These are phyloP conservation scores for Cremastinae sp. DNA, from an alignment of 2,888 invertebrate genomes.

Conservation along the genomic window DNA sequence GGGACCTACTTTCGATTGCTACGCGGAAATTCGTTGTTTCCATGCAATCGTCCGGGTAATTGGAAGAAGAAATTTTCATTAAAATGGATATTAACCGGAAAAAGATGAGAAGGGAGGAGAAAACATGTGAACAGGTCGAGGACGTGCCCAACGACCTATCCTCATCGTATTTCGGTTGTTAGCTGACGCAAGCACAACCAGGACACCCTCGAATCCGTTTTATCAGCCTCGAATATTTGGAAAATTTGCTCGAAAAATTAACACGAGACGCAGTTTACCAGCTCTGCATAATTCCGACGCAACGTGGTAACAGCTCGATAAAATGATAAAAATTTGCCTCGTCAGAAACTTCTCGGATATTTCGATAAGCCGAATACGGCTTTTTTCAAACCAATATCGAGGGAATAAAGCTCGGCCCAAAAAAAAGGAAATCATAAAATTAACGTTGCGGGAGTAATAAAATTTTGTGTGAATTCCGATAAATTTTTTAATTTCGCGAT, in stretches of 20 bases:
- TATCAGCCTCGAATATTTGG: slow-evolving; percentile 9
- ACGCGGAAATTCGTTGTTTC: slow-evolving; percentile 23
- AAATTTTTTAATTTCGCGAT: no score
- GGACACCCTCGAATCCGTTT: slow-evolving; percentile 3
- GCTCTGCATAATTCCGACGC: slow-evolving; percentile 26
- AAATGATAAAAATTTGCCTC: slow-evolving; percentile 26
- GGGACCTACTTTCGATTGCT: slow-evolving; percentile 41
- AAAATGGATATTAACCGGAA: slow-evolving; percentile 17
- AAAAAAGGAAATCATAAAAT: no score
- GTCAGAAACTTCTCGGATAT: slow-evolving; percentile 1
- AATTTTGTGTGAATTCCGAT: no score
- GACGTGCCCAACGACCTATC: slow-evolving; percentile 57
- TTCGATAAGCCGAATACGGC: not conserved
- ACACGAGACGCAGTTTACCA: not conserved
- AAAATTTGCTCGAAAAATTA: slow-evolving; percentile 46
- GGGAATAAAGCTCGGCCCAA: not conserved
- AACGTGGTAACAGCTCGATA: slow-evolving; percentile 11
- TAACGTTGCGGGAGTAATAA: no score
- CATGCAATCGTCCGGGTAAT: not conserved
- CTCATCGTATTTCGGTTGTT: slow-evolving; percentile 60
- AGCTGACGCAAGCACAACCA: slow-evolving; percentile 67
- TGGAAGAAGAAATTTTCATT: slow-evolving; percentile 11
- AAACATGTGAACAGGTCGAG: slow-evolving; percentile 55
- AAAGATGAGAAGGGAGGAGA: not conserved
- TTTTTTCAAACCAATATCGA: not conserved